These are phyloP conservation scores for Nannoperca obscura DNA, from an alignment of 2,797 vertebrate genomes.

Conservation along the genomic window DNA sequence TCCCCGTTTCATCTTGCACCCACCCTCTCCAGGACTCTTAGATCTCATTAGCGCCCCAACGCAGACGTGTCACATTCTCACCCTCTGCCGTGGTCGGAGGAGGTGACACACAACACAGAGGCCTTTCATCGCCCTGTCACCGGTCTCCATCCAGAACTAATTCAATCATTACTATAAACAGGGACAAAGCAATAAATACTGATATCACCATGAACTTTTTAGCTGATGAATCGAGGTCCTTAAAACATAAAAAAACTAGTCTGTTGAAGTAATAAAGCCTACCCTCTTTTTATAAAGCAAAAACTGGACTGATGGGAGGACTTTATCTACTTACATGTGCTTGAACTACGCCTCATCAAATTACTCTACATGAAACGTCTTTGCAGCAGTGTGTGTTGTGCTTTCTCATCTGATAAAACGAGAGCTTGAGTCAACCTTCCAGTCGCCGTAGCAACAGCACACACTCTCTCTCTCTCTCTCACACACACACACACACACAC, in stretches of 20 bases:
- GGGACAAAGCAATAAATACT: background rate
- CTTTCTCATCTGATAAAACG: conserved; percentile 16
- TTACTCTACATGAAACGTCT: background rate
- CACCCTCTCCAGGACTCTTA: background rate
- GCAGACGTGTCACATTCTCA: conserved; percentile 53
- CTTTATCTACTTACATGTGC: background rate
- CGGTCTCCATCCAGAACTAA: background rate
- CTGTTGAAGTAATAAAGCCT: background rate
- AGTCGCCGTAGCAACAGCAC: conserved; percentile 60
- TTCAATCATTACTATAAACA: background rate
- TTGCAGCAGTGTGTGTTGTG: background rate
- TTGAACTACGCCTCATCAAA: background rate
- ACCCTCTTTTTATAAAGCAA: no score
- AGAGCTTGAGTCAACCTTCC: conserved; percentile 18
- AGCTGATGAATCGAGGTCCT: background rate
- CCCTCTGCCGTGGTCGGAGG: conserved; percentile 12
- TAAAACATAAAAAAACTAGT: background rate
- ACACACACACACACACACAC: conserved; percentile 23
- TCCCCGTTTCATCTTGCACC: conserved; percentile 23
- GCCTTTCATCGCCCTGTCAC: background rate
- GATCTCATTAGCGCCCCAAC: conserved; percentile 63
- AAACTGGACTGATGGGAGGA: background rate
- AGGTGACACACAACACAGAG: conserved; percentile 27
- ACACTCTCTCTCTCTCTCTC: background rate
- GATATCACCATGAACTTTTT: background rate